phyloP scores from a whole-genome alignment of 2,888 invertebrate species.

The Esperia sulphurella region DNA sequence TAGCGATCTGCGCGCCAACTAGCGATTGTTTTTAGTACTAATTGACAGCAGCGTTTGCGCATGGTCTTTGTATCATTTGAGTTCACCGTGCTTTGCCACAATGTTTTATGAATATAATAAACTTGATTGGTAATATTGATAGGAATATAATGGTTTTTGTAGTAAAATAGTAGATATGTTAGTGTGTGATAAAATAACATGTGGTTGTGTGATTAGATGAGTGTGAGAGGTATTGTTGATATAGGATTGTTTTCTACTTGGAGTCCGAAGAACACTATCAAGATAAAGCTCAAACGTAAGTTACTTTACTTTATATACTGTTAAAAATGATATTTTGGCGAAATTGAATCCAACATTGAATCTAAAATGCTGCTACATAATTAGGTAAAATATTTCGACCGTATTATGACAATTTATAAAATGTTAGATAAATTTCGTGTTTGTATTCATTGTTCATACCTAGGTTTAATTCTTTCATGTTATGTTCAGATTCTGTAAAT shows the following conservation, averaged over 20 bases:
- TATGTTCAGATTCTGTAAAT: too few species aligned
- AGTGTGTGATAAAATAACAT: conserved; percentile 37
- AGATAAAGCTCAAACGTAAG: conserved; percentile 76
- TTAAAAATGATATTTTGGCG: too few species aligned
- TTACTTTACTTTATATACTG: conserved; percentile 15
- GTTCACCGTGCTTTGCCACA: conserved; percentile 19
- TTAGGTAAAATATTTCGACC: too few species aligned
- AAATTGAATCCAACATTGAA: too few species aligned
- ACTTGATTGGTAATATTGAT: conserved; percentile 9
- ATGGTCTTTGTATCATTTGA: conserved; percentile 58
- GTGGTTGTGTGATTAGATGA: conserved; percentile 71
- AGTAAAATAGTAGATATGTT: conserved; percentile 18
- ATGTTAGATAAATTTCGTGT: too few species aligned
- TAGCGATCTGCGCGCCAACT: conserved; percentile 45
- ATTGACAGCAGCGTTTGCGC: conserved; percentile 69
- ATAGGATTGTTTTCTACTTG: conserved; percentile 72
- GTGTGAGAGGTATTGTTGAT: conserved; percentile 65
- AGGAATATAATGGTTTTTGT: conserved; percentile 7
- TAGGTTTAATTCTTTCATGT: too few species aligned
- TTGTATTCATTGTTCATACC: too few species aligned
- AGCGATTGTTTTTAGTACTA: conserved; percentile 48
- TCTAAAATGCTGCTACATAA: too few species aligned
- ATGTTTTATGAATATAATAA: conserved; percentile 16
- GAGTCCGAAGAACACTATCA: conserved; percentile 73
- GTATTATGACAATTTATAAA: too few species aligned